These are phyloP conservation scores for Lepidonotus clava DNA, from an alignment of 2,888 invertebrate genomes.

Conservation along the genomic window DNA sequence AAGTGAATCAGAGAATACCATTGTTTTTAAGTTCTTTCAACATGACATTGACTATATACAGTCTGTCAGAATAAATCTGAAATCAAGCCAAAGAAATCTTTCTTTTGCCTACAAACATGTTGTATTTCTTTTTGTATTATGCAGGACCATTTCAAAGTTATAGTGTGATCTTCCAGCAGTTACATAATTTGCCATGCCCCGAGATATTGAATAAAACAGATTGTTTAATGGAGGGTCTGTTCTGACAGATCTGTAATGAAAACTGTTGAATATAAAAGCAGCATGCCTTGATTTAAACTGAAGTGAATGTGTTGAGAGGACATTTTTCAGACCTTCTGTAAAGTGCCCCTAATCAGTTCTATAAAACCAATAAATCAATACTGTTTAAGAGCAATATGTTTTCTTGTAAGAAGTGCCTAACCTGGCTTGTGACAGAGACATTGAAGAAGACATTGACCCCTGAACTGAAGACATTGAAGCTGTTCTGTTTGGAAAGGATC, in stretches of 20 bases:
- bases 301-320: neutral
- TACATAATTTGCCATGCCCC: neutral
- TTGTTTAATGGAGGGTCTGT: too few species aligned
- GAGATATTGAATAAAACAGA: too few species aligned
- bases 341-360: neutral
- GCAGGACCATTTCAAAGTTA: neutral
- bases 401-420: neutral
- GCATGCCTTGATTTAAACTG: neutral
- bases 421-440: neutral
- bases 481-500: neutral
- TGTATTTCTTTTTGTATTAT: neutral
- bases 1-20: neutral
- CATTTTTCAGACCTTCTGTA: neutral
- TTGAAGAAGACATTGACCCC: slow-evolving; percentile 15
- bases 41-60: neutral
- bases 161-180: neutral
- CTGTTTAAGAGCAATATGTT: neutral
- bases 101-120: neutral
- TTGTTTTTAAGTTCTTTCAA: neutral
- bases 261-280: neutral
- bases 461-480: neutral
- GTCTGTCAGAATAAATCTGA: neutral
- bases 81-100: neutral
- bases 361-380: neutral
- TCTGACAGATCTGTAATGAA: too few species aligned